Evolutionary conservation across 1,140 invertebrate genomes (phyloP).

Genomic region (Caerostris darwini): DNA sequence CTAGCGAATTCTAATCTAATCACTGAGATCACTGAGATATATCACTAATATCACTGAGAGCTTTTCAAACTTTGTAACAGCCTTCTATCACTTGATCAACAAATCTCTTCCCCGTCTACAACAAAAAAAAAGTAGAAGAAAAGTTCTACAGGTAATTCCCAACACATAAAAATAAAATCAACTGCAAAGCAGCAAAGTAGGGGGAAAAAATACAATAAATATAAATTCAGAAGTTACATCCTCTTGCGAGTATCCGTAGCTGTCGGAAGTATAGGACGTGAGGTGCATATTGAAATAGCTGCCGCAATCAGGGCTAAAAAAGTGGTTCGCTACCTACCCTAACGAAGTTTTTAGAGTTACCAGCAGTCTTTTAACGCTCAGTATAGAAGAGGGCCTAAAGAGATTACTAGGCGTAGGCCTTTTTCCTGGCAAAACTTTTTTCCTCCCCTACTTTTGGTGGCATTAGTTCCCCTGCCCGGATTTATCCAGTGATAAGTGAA

Average conservation of each 20-base stretch:
- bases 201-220: not conserved
- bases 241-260: not conserved
- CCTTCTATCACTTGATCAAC: constrained; percentile 21
- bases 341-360: constrained; percentile 39
- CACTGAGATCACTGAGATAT: no score
- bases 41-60: constrained; percentile 25
- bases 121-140: not conserved
- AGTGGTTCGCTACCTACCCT: constrained; percentile 6
- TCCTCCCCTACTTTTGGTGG: not conserved
- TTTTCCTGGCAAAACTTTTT: not conserved
- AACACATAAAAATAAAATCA: constrained; percentile 12
- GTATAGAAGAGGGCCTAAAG: constrained; percentile 29
- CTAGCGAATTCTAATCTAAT: constrained; percentile 24
- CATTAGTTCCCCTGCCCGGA: constrained; percentile 19
- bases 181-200: not conserved
- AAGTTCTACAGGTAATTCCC: constrained; percentile 20
- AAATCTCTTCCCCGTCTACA: not conserved
- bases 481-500: constrained; percentile 20
- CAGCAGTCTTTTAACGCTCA: constrained; percentile 20
- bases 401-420: constrained; percentile 21
- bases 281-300: constrained; percentile 18
- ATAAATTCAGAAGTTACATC: constrained; percentile 32
- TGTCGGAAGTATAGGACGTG: not conserved
- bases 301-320: constrained; percentile 14
- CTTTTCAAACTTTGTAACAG: constrained; percentile 40